Conservation (phyloP, 2,113 vertebrate species). For the Chamaetylas fuelleborni region DNA sequence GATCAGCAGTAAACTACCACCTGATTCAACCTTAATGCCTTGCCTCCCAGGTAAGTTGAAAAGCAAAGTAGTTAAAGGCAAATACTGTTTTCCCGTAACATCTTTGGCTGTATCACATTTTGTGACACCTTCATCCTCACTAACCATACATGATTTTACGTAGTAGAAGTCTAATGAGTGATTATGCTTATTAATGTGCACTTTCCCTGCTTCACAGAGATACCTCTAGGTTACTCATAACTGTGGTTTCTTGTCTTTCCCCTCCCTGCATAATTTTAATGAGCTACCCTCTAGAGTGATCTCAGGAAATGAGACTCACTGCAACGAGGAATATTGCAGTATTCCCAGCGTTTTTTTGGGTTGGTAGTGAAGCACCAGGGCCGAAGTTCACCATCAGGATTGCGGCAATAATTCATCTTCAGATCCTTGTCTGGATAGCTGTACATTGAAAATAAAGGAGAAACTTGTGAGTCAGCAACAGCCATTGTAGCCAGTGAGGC, state of each 20-base stretch:
- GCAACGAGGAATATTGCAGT: constrained; percentile 86
- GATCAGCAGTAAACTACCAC: background rate
- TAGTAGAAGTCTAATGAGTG: background rate
- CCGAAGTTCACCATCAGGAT: constrained; percentile 88
- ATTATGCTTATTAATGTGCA: background rate
- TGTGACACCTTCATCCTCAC: background rate
- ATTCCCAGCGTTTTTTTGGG: constrained; percentile 86
- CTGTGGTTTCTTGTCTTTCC: background rate
- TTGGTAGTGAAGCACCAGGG: constrained; percentile 93
- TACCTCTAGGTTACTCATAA: background rate
- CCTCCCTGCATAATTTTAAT: background rate
- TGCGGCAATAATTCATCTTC: constrained; percentile 90
- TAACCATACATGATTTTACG: background rate
- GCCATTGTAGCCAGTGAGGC: background rate
- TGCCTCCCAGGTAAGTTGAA: background rate
- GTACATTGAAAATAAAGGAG: background rate
- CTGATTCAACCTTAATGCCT: background rate
- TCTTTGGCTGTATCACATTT: background rate
- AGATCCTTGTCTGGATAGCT: constrained; percentile 90
- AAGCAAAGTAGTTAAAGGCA: background rate
- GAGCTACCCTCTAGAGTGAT: background rate
- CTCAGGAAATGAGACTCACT: constrained; percentile 72
- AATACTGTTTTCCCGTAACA: background rate
- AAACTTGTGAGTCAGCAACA: background rate
- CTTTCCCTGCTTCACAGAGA: background rate